Conservation (phyloP, 2,888 invertebrate species). For the Mechanitis mazaeus region DNA sequence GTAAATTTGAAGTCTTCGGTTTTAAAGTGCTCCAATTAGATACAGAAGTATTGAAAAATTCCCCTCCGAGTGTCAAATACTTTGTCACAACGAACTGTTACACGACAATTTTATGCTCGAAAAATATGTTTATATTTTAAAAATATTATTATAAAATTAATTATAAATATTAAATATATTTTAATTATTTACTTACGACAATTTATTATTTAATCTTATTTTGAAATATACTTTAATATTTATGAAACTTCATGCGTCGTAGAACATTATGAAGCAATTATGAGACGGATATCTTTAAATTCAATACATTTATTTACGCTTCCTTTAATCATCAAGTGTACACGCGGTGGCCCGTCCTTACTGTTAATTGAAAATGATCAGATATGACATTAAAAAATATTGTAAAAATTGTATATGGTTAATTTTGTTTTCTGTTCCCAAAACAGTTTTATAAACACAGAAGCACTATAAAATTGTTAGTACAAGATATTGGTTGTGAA, state of each 20-base stretch:
- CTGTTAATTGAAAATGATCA: constrained; percentile 5
- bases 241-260: neutral
- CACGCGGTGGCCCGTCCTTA: constrained; percentile 15
- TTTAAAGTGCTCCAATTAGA: constrained; percentile 5
- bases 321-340: constrained; percentile 10
- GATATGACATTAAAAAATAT: constrained; percentile 14
- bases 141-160: neutral
- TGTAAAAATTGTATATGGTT: constrained; percentile 27
- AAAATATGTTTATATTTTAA: neutral
- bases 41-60: constrained; percentile 6
- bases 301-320: constrained; percentile 13
- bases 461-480: neutral
- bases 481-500: neutral
- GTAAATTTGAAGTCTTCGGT: constrained; percentile 10
- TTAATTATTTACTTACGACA: no score
- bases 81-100: constrained; percentile 5
- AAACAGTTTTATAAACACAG: neutral
- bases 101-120: constrained; percentile 4
- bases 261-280: neutral
- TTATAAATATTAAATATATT: neutral
- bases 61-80: neutral
- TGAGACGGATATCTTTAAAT: constrained; percentile 3
- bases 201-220: no score
- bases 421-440: neutral
- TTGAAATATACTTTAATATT: neutral